A percentile compares a stretch with the other conserved stretches of the same genome.
Evolutionary conservation across 2,113 vertebrate species (phyloP).

Genomic region (Microcebus murinus): DNA sequence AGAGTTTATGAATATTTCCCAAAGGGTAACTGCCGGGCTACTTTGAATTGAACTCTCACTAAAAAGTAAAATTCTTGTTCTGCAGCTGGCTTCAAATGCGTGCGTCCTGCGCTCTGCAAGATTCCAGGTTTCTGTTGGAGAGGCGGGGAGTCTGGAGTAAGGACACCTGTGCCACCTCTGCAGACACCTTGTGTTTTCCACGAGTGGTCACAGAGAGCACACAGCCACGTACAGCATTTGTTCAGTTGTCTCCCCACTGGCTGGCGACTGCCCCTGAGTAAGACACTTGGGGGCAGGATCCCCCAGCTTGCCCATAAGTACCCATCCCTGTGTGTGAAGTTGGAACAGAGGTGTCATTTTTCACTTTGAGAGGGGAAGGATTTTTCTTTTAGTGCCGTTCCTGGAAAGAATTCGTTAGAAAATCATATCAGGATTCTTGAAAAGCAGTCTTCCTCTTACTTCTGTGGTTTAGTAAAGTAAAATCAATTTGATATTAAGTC

Average conservation of each 20-base stretch:
- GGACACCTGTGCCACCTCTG: accelerated
- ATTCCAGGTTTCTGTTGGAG: neutral
- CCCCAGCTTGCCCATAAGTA: accelerated
- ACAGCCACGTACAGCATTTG: accelerated
- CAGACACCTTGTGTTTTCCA: accelerated
- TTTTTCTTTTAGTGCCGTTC: neutral
- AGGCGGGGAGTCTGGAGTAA: accelerated
- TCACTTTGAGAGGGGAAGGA: neutral
- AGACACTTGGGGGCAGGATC: no score
- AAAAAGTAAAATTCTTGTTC: neutral
- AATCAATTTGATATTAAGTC: neutral
- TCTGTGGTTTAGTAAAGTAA: neutral
- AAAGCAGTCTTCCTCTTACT: neutral
- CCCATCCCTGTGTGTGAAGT: accelerated
- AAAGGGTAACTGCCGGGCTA: accelerated
- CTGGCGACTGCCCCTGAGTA: neutral
- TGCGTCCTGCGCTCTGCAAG: accelerated
- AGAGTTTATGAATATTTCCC: accelerated
- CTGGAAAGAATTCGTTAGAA: neutral
- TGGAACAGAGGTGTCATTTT: neutral
- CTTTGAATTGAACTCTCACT: accelerated
- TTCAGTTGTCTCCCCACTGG: neutral
- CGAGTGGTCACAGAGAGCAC: neutral
- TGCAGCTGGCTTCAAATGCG: neutral
- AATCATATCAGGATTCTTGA: neutral